Conservation (phyloP, 2,797 vertebrate genomes). For the Tolypeutes matacus region DNA sequence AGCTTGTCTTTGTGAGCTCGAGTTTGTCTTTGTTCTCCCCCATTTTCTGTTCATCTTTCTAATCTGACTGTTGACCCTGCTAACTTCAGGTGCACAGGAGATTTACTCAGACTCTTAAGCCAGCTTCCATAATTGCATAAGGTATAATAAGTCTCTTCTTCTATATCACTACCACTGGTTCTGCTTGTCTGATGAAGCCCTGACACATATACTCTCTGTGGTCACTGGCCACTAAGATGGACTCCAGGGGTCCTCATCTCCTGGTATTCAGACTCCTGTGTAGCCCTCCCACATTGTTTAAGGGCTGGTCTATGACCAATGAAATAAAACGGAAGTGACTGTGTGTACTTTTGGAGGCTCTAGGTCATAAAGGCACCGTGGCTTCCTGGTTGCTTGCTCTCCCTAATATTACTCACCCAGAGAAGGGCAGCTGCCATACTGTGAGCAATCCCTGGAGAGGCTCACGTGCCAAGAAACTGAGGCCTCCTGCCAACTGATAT, state of each 20-base stretch:
- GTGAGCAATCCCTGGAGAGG: not conserved
- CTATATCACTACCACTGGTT: not conserved
- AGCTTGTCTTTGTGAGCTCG: not conserved
- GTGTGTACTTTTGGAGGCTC: not conserved
- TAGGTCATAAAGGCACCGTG: not conserved
- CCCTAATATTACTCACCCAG: not conserved
- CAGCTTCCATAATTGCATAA: not conserved
- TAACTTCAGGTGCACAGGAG: not conserved
- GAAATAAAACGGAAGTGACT: not conserved
- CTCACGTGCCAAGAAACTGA: slow-evolving; percentile 17
- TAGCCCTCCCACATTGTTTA: not conserved
- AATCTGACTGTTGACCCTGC: not conserved
- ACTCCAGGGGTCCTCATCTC: not conserved
- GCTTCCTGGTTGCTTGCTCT: not conserved
- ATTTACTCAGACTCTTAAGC: not conserved
- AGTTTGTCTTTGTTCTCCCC: slow-evolving; percentile 10
- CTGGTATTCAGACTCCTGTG: not conserved
- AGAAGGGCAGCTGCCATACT: not conserved
- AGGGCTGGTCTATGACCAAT: not conserved
- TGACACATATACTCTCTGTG: not conserved
- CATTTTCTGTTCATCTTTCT: not conserved
- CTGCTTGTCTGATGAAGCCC: not conserved
- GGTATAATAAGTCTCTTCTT: not conserved
- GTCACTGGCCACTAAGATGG: not conserved
- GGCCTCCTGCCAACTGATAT: not conserved